phyloP scores from a whole-genome alignment of 1,140 invertebrate genomes.

The Colletes gigas region DNA sequence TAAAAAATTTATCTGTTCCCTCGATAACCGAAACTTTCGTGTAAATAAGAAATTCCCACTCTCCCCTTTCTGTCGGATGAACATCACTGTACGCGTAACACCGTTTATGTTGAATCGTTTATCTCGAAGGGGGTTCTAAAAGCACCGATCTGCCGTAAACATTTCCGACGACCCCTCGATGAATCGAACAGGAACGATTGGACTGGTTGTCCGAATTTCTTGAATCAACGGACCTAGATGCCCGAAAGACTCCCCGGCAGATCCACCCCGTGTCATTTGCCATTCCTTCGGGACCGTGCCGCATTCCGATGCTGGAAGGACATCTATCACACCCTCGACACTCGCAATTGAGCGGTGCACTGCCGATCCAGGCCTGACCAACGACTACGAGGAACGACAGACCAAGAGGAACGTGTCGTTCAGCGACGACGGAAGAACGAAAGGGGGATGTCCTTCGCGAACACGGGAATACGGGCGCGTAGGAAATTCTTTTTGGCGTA shows the following conservation, averaged over 20 bases:
- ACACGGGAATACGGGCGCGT: slow-evolving; percentile 46
- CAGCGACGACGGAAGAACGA: slow-evolving; percentile 46
- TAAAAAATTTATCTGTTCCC: too few species aligned
- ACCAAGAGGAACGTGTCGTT: slow-evolving; percentile 57
- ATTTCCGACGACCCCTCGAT: background rate
- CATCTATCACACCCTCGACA: slow-evolving; percentile 77
- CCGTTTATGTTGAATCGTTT: background rate
- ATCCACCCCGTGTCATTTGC: slow-evolving; percentile 44
- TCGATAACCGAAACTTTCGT: too few species aligned
- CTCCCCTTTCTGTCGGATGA: too few species aligned
- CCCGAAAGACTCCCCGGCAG: background rate
- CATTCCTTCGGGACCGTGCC: slow-evolving; percentile 61
- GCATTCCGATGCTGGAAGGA: slow-evolving; percentile 76
- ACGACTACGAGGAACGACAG: slow-evolving; percentile 64
- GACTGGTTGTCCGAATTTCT: slow-evolving; percentile 5
- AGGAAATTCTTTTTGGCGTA: slow-evolving; percentile 79
- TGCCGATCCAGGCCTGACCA: slow-evolving; percentile 65
- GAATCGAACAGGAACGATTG: background rate
- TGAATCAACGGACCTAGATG: slow-evolving; percentile 35
- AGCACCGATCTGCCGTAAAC: too few species aligned
- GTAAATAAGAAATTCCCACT: too few species aligned
- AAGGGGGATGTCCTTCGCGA: slow-evolving; percentile 46
- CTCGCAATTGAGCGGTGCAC: slow-evolving; percentile 76
- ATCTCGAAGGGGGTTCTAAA: background rate
- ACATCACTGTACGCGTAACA: too few species aligned